A percentile compares a stretch with the other conserved stretches of the same genome.
Evolutionary conservation across 1,140 invertebrate genomes (phyloP).

Genomic region (Asbolus verrucosus): DNA sequence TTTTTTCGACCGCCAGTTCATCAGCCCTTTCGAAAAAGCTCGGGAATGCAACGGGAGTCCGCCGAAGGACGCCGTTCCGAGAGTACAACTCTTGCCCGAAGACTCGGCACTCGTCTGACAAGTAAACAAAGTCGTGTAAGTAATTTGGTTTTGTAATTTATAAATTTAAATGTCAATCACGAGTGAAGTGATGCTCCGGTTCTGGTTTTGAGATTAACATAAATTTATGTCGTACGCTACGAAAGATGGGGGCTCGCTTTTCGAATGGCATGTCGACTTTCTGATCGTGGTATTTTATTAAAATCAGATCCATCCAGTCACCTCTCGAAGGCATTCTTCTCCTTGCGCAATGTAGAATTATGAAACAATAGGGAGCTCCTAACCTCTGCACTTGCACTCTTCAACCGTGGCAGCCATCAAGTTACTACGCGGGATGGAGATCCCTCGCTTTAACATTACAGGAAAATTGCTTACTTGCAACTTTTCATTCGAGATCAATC

Average conservation of each 20-base stretch:
- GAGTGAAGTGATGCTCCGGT: slow-evolving; percentile 44
- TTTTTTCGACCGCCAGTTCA: background rate
- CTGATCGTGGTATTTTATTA: slow-evolving; percentile 13
- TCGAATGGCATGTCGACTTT: slow-evolving; percentile 21
- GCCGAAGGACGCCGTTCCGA: slow-evolving; percentile 7
- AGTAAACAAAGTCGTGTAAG: slow-evolving; percentile 41
- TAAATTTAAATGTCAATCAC: slow-evolving; percentile 54
- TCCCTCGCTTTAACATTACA: too few relatives aligned
- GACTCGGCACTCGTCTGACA: slow-evolving; percentile 34
- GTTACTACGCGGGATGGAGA: too few relatives aligned
- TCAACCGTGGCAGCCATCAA: background rate
- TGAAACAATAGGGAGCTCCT: too few relatives aligned
- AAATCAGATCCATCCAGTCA: background rate
- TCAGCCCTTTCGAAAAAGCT: background rate
- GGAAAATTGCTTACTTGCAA: too few relatives aligned
- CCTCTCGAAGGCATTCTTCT: background rate
- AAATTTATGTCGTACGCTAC: slow-evolving; percentile 44
- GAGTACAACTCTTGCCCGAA: slow-evolving; percentile 8
- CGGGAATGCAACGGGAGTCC: background rate
- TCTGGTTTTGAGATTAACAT: slow-evolving; percentile 47
- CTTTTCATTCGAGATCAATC: too few relatives aligned
- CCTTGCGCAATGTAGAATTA: background rate
- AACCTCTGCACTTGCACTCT: background rate
- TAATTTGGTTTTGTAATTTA: slow-evolving; percentile 54
- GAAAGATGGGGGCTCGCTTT: slow-evolving; percentile 5